Conservation (phyloP, 2,113 vertebrate species). For the Carlito syrichta region DNA sequence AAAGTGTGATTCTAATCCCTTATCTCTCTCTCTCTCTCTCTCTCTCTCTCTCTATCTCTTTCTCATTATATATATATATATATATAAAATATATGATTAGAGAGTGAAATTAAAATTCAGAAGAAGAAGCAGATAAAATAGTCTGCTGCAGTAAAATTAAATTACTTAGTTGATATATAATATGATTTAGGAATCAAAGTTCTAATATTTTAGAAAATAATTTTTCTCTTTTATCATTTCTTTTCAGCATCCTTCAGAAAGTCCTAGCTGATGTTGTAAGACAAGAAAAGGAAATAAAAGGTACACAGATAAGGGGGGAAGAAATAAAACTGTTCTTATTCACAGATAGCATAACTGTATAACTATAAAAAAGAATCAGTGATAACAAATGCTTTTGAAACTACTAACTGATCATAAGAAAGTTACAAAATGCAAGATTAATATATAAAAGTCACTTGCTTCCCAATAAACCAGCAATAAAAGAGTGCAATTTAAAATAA, state of each 20-base stretch:
- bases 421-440: accelerated
- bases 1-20: background rate
- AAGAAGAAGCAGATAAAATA: background rate
- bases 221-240: background rate
- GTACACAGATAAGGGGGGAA: background rate
- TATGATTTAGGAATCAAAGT: background rate
- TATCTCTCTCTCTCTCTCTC: background rate
- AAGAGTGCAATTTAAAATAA: background rate
- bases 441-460: background rate
- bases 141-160: background rate
- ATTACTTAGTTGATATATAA: background rate
- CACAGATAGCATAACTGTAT: background rate
- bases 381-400: background rate
- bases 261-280: background rate
- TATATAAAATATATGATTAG: no score
- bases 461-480: background rate
- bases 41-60: background rate
- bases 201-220: background rate
- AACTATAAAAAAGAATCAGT: background rate
- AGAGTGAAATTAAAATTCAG: background rate
- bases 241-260: background rate
- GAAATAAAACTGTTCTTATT: background rate
- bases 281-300: background rate
- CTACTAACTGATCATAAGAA: background rate
- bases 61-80: background rate